These are phyloP conservation scores for Drosophila murphyi DNA, from an alignment of 1,140 invertebrate species.

Conservation along the genomic window DNA sequence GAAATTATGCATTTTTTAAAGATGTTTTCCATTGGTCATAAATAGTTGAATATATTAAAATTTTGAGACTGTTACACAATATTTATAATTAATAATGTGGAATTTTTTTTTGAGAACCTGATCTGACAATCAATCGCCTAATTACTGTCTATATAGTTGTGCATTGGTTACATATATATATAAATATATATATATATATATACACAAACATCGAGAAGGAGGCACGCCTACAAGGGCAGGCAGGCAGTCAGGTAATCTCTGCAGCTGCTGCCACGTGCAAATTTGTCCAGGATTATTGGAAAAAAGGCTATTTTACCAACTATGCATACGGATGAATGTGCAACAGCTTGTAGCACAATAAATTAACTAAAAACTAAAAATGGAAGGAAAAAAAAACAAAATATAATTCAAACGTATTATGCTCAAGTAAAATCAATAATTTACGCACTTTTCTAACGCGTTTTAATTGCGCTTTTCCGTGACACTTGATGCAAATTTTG, in stretches of 20 bases:
- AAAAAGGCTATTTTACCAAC: background rate
- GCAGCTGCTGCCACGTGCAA: constrained; percentile 19
- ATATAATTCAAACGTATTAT: constrained; percentile 11
- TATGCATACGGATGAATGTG: constrained; percentile 1
- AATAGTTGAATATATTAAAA: too few relatives aligned
- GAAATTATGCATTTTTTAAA: too few relatives aligned
- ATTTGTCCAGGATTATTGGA: constrained; percentile 17
- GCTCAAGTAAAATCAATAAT: constrained; percentile 56
- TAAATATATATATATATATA: constrained; percentile 14
- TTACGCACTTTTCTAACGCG: constrained; percentile 40
- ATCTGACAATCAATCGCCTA: too few relatives aligned
- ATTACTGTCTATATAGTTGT: constrained; percentile 23
- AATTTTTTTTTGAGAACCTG: too few relatives aligned
- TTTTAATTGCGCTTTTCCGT: constrained; percentile 11
- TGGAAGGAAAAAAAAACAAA: background rate
- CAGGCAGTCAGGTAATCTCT: background rate
- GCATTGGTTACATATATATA: constrained; percentile 11
- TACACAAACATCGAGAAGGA: constrained; percentile 19
- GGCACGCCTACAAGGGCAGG: constrained; percentile 21
- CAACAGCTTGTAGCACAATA: constrained; percentile 46
- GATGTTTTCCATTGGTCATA: too few relatives aligned
- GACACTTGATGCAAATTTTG: constrained; percentile 28
- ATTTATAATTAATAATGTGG: too few relatives aligned
- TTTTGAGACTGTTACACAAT: too few relatives aligned
- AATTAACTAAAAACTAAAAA: constrained; percentile 14